Evolutionary conservation across 2,113 vertebrate genomes (phyloP), one percentile per base, ranked within the genome.

Genomic region (Mormoops blainvillei): DNA sequence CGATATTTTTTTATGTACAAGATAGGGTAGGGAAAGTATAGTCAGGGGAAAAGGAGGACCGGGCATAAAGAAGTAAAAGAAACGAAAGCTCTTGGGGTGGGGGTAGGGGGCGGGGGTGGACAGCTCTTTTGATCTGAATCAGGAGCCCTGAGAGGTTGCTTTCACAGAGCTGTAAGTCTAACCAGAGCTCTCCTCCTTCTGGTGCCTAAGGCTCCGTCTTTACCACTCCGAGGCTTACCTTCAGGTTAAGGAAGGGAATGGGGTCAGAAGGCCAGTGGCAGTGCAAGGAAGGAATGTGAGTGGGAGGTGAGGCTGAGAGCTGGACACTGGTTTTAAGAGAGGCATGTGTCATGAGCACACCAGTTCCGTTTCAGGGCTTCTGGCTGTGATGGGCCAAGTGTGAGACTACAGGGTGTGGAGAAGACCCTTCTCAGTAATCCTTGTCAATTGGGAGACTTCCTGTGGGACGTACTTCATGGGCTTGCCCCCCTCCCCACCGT

Each of bases 51-150:
- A 22, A 31, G 36, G 9, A n/a, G 31, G 4, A 28, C 1, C 5
- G 20, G 18, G 38, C 52, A 73, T 61, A 33, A 7, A 38, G 83
- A 33, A 67, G 33, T 56, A 84, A 45, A 71, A 68, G 38, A 3
- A 82, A 58, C 12, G 67, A 89, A 89, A 87, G 41, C 38, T 88
- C 15, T 50, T 45, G n/a, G n/a, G n/a, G n/a, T n/a, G n/a, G n/a
- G n/a, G n/a, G n/a, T n/a, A n/a, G n/a, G n/a, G n/a, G n/a, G n/a
- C 28, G 12, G 3, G 0, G 26, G 10, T 24, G 12, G 4, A 31
- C 24, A 61, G 24, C 58, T 87, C 15, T 43, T 45, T 18, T 22
- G 65, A 61, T 56, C 36, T 38, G 63, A 58, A 33, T n/a, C 56
- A 16, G 80, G 54, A 61, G 28, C 22, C 43, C 14, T 6, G 28